These are phyloP conservation scores for Dinocampus coccinellae DNA, from an alignment of 2,888 invertebrate species.

Conservation along the genomic window DNA sequence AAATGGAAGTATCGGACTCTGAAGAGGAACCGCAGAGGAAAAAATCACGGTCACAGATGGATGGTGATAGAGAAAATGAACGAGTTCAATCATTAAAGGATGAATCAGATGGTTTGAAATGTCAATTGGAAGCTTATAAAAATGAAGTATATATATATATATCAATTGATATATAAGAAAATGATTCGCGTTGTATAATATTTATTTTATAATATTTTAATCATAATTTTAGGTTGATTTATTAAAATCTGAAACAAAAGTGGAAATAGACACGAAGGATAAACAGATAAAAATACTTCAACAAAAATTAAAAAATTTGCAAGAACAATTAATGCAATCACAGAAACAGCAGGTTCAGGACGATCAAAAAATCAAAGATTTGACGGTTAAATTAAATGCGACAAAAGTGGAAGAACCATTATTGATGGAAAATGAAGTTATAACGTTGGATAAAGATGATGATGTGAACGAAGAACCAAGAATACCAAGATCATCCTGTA, in stretches of 20 bases:
- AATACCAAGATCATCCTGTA: constrained; percentile 58
- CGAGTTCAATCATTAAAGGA: constrained; percentile 73
- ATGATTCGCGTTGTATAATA: not conserved
- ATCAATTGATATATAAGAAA: not conserved
- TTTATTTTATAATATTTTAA: not conserved
- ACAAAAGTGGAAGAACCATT: constrained; percentile 63
- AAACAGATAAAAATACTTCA: constrained; percentile 84
- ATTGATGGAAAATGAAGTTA: constrained; percentile 68
- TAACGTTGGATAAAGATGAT: constrained; percentile 70
- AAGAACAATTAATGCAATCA: constrained; percentile 74
- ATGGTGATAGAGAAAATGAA: constrained; percentile 54
- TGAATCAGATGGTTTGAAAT: constrained; percentile 91
- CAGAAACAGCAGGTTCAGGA: constrained; percentile 73
- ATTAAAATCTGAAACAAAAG: constrained; percentile 83
- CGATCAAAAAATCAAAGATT: constrained; percentile 71
- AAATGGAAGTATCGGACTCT: constrained; percentile 89
- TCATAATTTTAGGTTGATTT: constrained; percentile 77
- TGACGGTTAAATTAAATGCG: constrained; percentile 67
- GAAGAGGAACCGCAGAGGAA: constrained; percentile 73
- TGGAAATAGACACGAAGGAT: constrained; percentile 85
- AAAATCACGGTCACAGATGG: constrained; percentile 55
- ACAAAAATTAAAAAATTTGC: constrained; percentile 76
- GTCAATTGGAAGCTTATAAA: constrained; percentile 93
- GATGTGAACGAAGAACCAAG: constrained; percentile 63
- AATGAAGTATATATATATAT: constrained; percentile 75